phyloP scores from a whole-genome alignment of 2,113 vertebrate species.

The Bombycilla garrulus region DNA sequence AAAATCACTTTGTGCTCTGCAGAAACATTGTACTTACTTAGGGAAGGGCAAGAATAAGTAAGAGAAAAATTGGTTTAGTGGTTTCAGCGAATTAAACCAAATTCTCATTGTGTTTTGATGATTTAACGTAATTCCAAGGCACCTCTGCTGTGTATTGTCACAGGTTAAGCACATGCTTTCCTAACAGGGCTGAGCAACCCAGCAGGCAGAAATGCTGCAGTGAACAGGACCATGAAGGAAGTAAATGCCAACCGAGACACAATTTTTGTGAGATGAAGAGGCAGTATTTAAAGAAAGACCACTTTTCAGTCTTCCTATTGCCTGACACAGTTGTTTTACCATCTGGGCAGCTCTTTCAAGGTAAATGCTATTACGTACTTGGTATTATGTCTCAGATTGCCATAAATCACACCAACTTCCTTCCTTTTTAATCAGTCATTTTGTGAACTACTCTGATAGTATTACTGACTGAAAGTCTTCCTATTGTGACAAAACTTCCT shows the following conservation, averaged over 20 bases:
- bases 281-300: background rate
- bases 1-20: background rate
- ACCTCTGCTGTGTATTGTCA: background rate
- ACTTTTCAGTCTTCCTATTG: background rate
- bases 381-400: background rate
- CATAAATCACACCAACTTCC: background rate
- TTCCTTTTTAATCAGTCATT: background rate
- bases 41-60: background rate
- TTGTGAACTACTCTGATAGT: background rate
- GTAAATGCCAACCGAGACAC: background rate
- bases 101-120: background rate
- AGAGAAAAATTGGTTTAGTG: background rate
- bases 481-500: background rate
- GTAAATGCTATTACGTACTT: background rate
- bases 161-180: background rate
- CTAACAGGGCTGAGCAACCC: fast-evolving
- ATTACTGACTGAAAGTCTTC: background rate
- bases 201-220: background rate
- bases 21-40: background rate
- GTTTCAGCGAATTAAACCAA: background rate
- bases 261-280: background rate
- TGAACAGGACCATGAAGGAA: background rate
- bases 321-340: background rate
- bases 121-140: background rate
- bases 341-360: background rate